phyloP scores from a whole-genome alignment of 2,888 invertebrate genomes.

The Orthosia incerta region DNA sequence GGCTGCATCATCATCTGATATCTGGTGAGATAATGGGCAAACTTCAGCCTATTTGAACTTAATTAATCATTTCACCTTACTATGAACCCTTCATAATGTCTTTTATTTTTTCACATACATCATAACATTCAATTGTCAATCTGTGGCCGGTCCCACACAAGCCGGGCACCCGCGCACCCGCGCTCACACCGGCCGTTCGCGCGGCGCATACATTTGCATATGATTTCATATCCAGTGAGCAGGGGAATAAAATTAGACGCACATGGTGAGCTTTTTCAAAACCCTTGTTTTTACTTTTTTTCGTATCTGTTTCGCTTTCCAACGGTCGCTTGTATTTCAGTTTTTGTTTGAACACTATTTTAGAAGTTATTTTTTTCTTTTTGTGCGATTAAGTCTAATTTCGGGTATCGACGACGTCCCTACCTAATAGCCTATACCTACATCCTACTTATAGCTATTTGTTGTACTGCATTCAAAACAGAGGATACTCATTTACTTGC shows the following conservation, averaged over 20 bases:
- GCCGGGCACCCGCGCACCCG: constrained; percentile 41
- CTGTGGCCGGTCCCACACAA: constrained; percentile 45
- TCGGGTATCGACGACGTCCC: neutral
- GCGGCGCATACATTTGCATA: constrained; percentile 89
- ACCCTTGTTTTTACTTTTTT: constrained; percentile 85
- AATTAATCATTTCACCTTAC: neutral
- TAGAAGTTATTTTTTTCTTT: constrained; percentile 17
- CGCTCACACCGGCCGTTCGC: constrained; percentile 72
- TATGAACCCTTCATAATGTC: constrained; percentile 14
- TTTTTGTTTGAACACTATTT: constrained; percentile 45
- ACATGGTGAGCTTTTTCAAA: constrained; percentile 84
- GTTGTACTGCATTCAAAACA: too few species aligned
- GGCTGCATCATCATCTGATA: neutral
- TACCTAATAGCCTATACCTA: too few species aligned
- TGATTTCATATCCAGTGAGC: constrained; percentile 90
- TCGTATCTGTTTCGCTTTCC: constrained; percentile 76
- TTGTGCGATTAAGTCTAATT: neutral
- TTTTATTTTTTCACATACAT: constrained; percentile 40
- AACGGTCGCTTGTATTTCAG: constrained; percentile 72
- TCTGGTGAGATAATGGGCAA: neutral
- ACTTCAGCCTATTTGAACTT: neutral
- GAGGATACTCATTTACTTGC: too few species aligned
- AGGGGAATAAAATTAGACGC: constrained; percentile 90
- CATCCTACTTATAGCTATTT: neutral
- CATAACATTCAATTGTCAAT: constrained; percentile 63